Base-by-base conservation (phyloP, 2,797 vertebrate genomes). In the Acestrorhynchus altus region DNA sequence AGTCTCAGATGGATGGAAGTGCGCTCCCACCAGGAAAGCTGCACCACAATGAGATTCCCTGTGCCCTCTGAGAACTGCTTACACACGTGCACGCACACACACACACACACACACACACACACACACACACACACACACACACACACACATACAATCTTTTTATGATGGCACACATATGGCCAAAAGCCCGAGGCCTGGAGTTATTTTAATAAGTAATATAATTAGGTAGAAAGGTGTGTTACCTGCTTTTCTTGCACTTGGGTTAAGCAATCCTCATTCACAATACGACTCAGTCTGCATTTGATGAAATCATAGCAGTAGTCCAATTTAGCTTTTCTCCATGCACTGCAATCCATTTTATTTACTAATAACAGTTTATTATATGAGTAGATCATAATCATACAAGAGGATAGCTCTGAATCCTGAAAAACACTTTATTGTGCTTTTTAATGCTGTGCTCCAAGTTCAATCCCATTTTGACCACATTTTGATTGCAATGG, bases 1-100 rank as follows among this genome's bases (percentile, higher is more conserved):
- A 92, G 91, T 88, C 91, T 84, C 87, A 92, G 92, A 92, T 90
- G 91, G 90, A 94, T 93, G 92, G 87, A 92, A 90, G 84, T 81
- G 79, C 52, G 82, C 83, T 76, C 60, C 86, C 86, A 88, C 89
- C 89, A 87, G 88, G 87, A 90, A 88, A 88, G 86, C 86, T 86
- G 72, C 81, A 83, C 87, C 76, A 87, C 87, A 88, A 89, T 88
- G 83, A 83, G 83, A 86, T 87, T 86, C 77, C 56, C 82, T 8
- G 68, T 83, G 85, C 83, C 79, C 78, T 88, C 42, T 84, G 31
- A 85, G 66, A 87, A 76, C 72, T 86, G 79, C 80, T 74, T 80
- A 80, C 56, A 64, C 88, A 86, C 24, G 79, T 68, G 20, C 75
- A 78, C 59, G 16, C 44, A 46, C 12, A 46, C 44, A 80, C 57